Conservation (phyloP, 2,797 vertebrate genomes). For the Oreochromis mossambicus region DNA sequence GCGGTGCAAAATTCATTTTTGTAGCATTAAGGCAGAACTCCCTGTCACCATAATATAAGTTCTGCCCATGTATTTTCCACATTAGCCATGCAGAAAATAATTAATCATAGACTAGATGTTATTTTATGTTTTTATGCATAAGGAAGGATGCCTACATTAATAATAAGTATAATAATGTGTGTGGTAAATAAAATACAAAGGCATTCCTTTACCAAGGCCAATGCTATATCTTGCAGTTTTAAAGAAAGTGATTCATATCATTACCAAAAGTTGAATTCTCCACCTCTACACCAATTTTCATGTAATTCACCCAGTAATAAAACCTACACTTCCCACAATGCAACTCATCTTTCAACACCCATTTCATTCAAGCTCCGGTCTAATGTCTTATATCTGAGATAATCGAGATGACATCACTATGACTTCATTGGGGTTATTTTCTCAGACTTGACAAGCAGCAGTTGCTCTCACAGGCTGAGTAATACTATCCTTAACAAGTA, state of each 20-base stretch:
- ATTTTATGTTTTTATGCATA: neutral
- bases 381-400: neutral
- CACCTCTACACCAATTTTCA: neutral
- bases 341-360: neutral
- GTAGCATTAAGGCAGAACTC: slow-evolving; percentile 37
- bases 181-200: neutral
- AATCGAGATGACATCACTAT: neutral
- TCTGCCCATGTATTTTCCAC: slow-evolving; percentile 11
- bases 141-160: neutral
- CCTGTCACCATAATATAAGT: slow-evolving; percentile 28
- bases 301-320: neutral
- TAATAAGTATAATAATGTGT: neutral
- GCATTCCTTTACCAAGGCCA: neutral
- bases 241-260: neutral
- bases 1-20: slow-evolving; percentile 52
- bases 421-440: neutral
- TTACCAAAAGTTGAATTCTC: neutral
- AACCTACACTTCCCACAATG: neutral
- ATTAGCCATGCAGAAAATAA: neutral
- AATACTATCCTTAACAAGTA: neutral
- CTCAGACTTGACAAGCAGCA: neutral
- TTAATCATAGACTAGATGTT: neutral
- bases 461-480: neutral
- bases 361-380: neutral
- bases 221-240: neutral